A percentile compares a stretch with the other conserved stretches of the same genome.
These are phyloP conservation scores for Archilochus colubris DNA, from an alignment of 2,113 vertebrate genomes.

Conservation along the genomic window DNA sequence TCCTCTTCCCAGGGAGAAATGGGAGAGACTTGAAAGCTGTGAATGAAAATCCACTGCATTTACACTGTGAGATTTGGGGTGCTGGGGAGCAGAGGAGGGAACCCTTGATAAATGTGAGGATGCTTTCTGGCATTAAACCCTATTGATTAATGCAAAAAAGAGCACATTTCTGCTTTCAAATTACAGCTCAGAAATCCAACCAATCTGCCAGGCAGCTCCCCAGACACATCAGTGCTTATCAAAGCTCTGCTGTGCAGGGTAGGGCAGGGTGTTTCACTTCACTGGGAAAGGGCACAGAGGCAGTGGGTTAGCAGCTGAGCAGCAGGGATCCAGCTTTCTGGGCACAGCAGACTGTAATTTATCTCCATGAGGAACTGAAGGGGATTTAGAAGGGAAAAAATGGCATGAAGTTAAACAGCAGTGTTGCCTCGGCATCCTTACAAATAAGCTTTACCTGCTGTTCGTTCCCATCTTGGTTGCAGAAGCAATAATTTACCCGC, in stretches of 20 bases:
- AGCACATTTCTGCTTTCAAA: neutral
- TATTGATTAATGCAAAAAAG: neutral
- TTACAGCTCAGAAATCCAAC: neutral
- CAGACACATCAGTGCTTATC: constrained; percentile 5
- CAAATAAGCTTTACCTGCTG: constrained; percentile 65
- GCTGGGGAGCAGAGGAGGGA: neutral
- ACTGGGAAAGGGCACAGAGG: constrained; percentile 19
- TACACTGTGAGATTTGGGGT: neutral
- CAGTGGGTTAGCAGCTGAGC: constrained; percentile 7
- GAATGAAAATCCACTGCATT: neutral
- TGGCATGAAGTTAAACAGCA: constrained; percentile 45
- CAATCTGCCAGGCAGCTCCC: neutral
- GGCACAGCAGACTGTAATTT: constrained; percentile 52
- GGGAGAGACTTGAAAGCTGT: neutral
- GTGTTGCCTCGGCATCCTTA: constrained; percentile 47
- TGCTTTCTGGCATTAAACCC: neutral
- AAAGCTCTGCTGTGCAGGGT: neutral
- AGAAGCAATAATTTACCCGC: constrained; percentile 46
- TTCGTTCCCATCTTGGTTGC: constrained; percentile 27
- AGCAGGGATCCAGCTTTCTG: neutral
- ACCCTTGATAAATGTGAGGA: neutral
- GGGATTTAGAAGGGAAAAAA: constrained; percentile 38
- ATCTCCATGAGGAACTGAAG: constrained; percentile 34
- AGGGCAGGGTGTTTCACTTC: neutral
- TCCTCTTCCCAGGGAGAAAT: neutral